Evolutionary conservation across 2,797 vertebrate genomes (phyloP).

Genomic region (Melanotaenia nigrans): DNA sequence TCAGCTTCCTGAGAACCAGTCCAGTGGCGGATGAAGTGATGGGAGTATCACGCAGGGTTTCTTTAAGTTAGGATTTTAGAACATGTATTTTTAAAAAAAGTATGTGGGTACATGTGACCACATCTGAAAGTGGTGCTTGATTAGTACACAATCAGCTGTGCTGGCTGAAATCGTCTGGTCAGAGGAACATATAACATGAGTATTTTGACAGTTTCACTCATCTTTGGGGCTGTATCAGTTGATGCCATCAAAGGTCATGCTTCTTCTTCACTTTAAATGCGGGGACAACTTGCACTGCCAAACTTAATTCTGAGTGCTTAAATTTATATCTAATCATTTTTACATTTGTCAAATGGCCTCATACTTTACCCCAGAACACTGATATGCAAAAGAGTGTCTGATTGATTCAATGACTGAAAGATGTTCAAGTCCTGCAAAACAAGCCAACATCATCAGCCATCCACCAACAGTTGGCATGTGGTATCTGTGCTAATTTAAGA

Average conservation of each 20-base stretch:
- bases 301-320: too few relatives aligned
- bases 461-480: neutral
- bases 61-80: neutral
- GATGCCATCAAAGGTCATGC: neutral
- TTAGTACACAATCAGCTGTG: neutral
- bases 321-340: too few relatives aligned
- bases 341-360: neutral
- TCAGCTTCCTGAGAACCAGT: neutral
- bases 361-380: neutral
- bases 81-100: constrained; percentile 32
- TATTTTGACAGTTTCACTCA: neutral
- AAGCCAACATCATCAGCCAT: neutral
- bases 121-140: constrained; percentile 48
- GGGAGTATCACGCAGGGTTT: constrained; percentile 10
- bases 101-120: constrained; percentile 49
- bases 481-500: neutral
- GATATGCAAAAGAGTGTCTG: too few relatives aligned
- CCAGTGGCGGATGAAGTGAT: constrained; percentile 10
- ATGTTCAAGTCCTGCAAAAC: too few relatives aligned
- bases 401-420: too few relatives aligned
- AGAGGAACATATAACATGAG: neutral
- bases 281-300: too few relatives aligned
- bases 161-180: neutral
- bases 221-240: neutral
- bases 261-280: too few relatives aligned